phyloP scores from a whole-genome alignment of 2,113 vertebrate genomes.

The Zapornia atra region DNA sequence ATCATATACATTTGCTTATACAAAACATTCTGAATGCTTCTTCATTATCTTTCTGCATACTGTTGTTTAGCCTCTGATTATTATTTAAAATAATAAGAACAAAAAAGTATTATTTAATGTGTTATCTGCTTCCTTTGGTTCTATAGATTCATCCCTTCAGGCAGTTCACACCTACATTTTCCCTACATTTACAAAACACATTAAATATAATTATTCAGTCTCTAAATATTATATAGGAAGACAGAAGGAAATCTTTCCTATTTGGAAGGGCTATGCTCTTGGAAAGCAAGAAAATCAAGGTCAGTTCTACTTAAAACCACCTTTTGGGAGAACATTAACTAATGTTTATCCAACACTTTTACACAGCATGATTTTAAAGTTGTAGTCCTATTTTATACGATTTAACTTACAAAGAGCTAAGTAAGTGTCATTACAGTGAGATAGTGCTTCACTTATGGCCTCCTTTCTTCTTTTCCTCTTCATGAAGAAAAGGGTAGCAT shows the following conservation, averaged over 20 bases:
- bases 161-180: neutral
- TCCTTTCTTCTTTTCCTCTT: neutral
- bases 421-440: neutral
- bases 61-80: neutral
- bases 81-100: neutral
- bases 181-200: neutral
- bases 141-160: neutral
- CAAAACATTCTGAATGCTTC: neutral
- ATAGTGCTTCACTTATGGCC: neutral
- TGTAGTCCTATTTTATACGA: neutral
- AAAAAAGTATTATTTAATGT: neutral
- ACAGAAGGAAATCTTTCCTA: neutral
- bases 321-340: neutral
- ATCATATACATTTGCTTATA: too few relatives aligned
- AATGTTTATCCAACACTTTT: neutral
- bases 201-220: neutral
- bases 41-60: neutral
- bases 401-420: neutral
- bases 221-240: neutral
- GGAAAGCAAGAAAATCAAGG: neutral
- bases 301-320: neutral
- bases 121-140: neutral
- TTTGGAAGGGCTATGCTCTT: neutral
- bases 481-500: neutral
- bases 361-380: neutral